A percentile compares a stretch with the other conserved stretches of the same genome.
Conservation (phyloP, 2,888 invertebrate species). For the Perizoma affinitatum region DNA sequence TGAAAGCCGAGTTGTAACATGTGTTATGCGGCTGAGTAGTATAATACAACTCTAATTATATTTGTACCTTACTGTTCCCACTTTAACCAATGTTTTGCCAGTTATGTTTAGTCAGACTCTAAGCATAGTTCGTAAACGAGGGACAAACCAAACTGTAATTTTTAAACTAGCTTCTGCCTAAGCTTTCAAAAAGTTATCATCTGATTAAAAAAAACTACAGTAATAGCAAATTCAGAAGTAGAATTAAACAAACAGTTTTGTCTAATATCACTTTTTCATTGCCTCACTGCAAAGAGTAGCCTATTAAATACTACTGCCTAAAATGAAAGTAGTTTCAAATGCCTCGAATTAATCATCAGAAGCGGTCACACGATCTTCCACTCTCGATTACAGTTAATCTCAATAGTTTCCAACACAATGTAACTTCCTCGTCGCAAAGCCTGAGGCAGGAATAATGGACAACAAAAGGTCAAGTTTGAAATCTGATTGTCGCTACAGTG, state of each 20-base stretch:
- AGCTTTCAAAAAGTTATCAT: no score
- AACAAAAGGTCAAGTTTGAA: constrained; percentile 64
- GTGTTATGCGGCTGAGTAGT: constrained; percentile 28
- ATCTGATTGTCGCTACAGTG: constrained; percentile 68
- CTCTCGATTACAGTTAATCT: constrained; percentile 26
- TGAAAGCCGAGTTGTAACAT: constrained; percentile 32
- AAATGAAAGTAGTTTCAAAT: constrained; percentile 7
- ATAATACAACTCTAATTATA: constrained; percentile 31
- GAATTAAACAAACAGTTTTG: no score
- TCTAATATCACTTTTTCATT: no score
- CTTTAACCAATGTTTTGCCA: constrained; percentile 13
- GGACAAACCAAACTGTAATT: background rate
- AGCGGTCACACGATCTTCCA: constrained; percentile 25
- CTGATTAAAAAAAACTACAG: no score
- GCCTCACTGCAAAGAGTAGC: no score
- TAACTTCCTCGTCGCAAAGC: constrained; percentile 41
- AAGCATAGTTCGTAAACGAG: constrained; percentile 1
- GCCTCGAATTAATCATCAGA: constrained; percentile 22
- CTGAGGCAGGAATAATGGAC: constrained; percentile 54
- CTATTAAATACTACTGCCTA: background rate
- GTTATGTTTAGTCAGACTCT: constrained; percentile 13
- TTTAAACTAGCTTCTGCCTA: background rate
- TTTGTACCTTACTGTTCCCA: constrained; percentile 22
- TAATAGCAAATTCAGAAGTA: no score
- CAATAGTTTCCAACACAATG: constrained; percentile 30